These are phyloP conservation scores for Anseranas semipalmata DNA, from an alignment of 2,113 vertebrate species.

Conservation along the genomic window DNA sequence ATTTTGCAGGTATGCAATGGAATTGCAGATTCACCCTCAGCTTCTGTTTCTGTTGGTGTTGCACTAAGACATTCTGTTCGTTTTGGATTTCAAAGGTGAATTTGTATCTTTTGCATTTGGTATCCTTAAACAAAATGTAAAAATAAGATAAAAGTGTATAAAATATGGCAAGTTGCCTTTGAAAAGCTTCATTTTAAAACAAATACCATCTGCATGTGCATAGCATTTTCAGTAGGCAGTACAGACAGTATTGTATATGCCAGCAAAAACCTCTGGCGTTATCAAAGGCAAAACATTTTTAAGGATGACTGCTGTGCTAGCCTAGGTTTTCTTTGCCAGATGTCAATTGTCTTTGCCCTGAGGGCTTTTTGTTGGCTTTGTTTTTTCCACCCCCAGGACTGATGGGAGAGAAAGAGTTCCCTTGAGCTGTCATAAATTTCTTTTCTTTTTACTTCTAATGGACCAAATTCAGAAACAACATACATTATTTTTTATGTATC, in stretches of 20 bases:
- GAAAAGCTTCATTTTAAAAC: neutral
- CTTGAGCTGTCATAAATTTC: neutral
- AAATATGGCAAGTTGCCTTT: neutral
- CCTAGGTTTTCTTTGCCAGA: neutral
- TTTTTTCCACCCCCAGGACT: neutral
- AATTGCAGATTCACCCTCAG: slow-evolving; percentile 67
- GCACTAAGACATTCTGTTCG: slow-evolving; percentile 64
- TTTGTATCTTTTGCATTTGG: neutral
- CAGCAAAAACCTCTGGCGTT: neutral
- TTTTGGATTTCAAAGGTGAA: slow-evolving; percentile 68
- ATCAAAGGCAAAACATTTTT: neutral
- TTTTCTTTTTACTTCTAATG: neutral
- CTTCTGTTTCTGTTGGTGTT: slow-evolving; percentile 69
- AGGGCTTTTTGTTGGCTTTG: neutral
- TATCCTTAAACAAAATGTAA: neutral
- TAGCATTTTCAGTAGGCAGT: neutral
- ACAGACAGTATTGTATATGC: neutral
- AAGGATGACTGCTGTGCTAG: neutral
- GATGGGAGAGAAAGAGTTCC: neutral
- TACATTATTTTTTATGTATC: neutral
- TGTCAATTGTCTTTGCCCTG: neutral
- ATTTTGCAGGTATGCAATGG: slow-evolving; percentile 82
- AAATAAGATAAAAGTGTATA: neutral
- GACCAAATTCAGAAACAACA: neutral
- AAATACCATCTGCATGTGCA: fast-evolving